Evolutionary conservation across 2,888 invertebrate species (phyloP).

Genomic region (Amphipyra tragopoginis): DNA sequence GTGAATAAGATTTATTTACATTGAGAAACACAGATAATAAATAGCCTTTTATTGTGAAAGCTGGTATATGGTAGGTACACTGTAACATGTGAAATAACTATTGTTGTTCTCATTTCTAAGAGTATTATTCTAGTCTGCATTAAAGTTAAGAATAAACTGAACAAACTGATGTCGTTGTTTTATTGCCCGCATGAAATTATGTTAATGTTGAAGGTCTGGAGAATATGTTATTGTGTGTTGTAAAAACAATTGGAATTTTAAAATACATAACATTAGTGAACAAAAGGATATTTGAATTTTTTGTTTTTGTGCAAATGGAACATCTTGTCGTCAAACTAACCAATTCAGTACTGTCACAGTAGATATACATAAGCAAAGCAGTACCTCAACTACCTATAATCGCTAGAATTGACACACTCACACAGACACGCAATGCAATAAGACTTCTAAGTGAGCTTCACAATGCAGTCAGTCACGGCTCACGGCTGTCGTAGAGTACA

Average conservation of each 20-base stretch:
- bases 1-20: conserved; percentile 90
- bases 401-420: no score
- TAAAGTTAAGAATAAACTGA: conserved; percentile 90
- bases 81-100: conserved; percentile 89
- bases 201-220: conserved; percentile 12
- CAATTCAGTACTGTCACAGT: no score
- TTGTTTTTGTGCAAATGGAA: no score
- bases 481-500: no score
- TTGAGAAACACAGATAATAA: conserved; percentile 87
- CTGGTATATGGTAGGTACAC: conserved; percentile 88
- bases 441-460: no score
- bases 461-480: no score
- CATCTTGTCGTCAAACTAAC: no score
- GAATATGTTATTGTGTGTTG: conserved; percentile 3
- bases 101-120: conserved; percentile 90
- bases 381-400: no score
- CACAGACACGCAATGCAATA: no score
- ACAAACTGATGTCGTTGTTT: conserved; percentile 79
- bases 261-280: neutral
- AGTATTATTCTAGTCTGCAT: conserved; percentile 91
- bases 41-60: conserved; percentile 88
- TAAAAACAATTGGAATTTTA: neutral
- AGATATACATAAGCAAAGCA: no score
- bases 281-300: no score
- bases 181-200: conserved; percentile 48